Conservation (phyloP, 2,797 vertebrate genomes). For the Tympanoctomys barrerae region DNA sequence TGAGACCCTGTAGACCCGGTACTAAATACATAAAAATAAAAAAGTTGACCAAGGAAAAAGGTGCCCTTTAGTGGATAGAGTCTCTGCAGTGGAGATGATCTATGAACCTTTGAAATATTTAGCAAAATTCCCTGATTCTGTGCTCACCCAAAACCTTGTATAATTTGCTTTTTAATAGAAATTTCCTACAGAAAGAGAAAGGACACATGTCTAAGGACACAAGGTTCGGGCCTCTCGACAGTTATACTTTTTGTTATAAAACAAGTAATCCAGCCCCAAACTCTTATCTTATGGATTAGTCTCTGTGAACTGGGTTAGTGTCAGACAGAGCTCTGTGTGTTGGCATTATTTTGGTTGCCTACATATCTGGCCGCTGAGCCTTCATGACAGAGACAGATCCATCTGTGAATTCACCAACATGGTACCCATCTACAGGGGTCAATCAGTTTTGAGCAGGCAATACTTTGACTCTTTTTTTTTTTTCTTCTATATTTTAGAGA, state of each 20-base stretch:
- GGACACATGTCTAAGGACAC: not conserved
- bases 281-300: not conserved
- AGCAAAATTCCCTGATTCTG: constrained; percentile 7
- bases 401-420: constrained; percentile 16
- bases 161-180: not conserved
- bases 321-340: not conserved
- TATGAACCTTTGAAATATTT: constrained; percentile 30
- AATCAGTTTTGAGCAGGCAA: not conserved
- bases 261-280: not conserved
- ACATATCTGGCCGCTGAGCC: not conserved
- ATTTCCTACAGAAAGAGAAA: constrained; percentile 25
- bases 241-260: constrained; percentile 9
- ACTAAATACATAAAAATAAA: too few relatives aligned
- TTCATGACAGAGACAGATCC: not conserved
- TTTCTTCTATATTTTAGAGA: too few relatives aligned
- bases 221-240: not conserved
- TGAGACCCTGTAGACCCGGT: too few relatives aligned
- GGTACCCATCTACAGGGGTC: too few relatives aligned
- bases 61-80: not conserved
- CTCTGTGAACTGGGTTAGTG: not conserved
- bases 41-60: not conserved
- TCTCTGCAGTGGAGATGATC: not conserved
- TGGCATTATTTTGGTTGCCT: not conserved
- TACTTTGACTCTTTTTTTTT: not conserved
- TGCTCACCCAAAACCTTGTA: not conserved